phyloP scores from a whole-genome alignment of 2,888 invertebrate genomes.

The Prosapia bicincta region DNA sequence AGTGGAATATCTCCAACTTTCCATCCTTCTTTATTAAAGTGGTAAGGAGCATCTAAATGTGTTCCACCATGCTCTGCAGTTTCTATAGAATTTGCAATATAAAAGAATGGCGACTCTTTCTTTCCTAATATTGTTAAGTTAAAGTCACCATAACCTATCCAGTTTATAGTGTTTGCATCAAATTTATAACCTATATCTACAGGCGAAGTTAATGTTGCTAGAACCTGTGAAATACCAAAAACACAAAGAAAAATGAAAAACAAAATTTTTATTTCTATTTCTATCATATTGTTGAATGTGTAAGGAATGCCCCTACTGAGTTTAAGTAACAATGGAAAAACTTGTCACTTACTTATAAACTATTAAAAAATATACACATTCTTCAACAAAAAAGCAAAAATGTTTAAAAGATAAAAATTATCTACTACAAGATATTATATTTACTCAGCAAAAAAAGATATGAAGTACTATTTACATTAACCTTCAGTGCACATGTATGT shows the following conservation, averaged over 20 bases:
- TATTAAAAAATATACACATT: too few species aligned
- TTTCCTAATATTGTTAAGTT: not conserved
- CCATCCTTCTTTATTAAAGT: conserved; percentile 50
- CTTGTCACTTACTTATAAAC: too few species aligned
- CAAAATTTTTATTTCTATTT: too few species aligned
- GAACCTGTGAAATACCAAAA: not conserved
- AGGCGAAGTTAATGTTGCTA: not conserved
- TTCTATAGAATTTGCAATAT: conserved; percentile 52
- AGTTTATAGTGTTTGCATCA: conserved; percentile 29
- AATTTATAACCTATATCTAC: conserved; percentile 32
- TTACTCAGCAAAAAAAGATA: too few species aligned
- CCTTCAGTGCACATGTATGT: too few species aligned
- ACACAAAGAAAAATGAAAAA: not conserved
- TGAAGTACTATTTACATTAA: too few species aligned
- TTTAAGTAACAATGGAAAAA: too few species aligned
- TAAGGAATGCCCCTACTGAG: too few species aligned
- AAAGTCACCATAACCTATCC: conserved; percentile 22
- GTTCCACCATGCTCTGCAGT: conserved; percentile 60
- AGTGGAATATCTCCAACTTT: conserved; percentile 53
- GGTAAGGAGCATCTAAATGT: conserved; percentile 61
- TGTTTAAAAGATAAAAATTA: too few species aligned
- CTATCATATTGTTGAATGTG: too few species aligned
- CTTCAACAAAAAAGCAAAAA: too few species aligned
- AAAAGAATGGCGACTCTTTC: conserved; percentile 43
- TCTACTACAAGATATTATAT: too few species aligned